Evolutionary conservation across 1,140 invertebrate species (phyloP).

Genomic region (Neuroterus valhalla): DNA sequence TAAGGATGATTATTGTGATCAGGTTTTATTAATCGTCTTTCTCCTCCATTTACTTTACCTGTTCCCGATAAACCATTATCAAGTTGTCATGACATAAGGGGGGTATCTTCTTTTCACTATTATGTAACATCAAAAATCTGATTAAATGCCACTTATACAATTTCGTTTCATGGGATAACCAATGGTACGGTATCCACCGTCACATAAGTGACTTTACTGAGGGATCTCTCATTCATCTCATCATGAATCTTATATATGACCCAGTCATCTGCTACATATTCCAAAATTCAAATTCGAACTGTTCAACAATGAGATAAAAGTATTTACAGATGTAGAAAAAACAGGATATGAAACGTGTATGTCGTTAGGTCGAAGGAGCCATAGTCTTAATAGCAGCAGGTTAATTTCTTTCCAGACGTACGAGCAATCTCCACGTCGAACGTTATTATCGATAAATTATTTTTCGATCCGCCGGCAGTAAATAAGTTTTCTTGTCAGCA

Average conservation of each 20-base stretch:
- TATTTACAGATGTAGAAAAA: conserved; percentile 1
- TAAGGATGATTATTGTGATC: too few species aligned
- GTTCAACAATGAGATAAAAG: background rate
- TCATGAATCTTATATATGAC: too few species aligned
- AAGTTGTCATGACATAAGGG: conserved; percentile 4
- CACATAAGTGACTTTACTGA: too few species aligned
- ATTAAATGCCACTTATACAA: too few species aligned
- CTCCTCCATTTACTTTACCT: background rate
- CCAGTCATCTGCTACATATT: too few species aligned
- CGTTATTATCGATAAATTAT: conserved; percentile 7
- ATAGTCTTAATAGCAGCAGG: conserved; percentile 1
- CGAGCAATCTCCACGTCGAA: background rate
- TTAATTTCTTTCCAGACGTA: conserved; percentile 8
- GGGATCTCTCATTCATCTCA: too few species aligned
- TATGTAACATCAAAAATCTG: conserved; percentile 22
- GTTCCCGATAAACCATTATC: background rate
- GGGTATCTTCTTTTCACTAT: conserved; percentile 4
- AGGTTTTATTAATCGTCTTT: background rate
- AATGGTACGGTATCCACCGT: too few species aligned
- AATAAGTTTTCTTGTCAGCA: conserved; percentile 1
- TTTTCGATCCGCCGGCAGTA: background rate
- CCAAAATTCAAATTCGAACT: background rate
- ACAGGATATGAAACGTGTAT: background rate
- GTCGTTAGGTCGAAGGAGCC: background rate
- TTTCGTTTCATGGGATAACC: too few species aligned